A percentile compares a stretch with the other conserved stretches of the same genome.
These are phyloP conservation scores for Heterochromis multidens DNA, from an alignment of 2,113 vertebrate genomes.

Conservation along the genomic window DNA sequence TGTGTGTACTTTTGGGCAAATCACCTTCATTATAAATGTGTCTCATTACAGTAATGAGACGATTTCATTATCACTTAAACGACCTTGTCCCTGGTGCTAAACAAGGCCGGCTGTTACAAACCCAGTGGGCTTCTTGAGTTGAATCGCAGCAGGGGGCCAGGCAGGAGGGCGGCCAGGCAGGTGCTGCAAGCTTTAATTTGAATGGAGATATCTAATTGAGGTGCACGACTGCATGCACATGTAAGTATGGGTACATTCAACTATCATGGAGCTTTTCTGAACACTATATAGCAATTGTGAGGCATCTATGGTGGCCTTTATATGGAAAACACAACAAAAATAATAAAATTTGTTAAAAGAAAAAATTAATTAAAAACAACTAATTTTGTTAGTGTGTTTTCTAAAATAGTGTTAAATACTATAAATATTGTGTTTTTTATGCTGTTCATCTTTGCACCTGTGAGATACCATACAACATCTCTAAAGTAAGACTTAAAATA, in stretches of 20 bases:
- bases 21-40: conserved; percentile 67
- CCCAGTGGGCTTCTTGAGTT: conserved; percentile 41
- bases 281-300: background rate
- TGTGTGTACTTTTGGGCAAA: conserved; percentile 52
- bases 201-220: conserved; percentile 29
- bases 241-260: background rate
- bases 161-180: conserved; percentile 23
- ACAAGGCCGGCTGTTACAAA: conserved; percentile 56
- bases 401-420: background rate
- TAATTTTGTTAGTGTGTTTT: too few species aligned
- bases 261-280: background rate
- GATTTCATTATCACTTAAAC: conserved; percentile 76
- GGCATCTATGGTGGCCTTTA: fast-evolving
- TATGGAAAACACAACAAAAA: background rate
- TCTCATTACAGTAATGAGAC: conserved; percentile 77
- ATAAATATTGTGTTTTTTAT: background rate
- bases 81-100: conserved; percentile 69
- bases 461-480: background rate
- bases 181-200: conserved; percentile 17
- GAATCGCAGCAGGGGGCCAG: conserved; percentile 17
- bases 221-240: background rate
- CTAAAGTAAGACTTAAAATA: background rate
- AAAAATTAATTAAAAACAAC: too few species aligned
- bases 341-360: too few species aligned
- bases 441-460: background rate